Evolutionary conservation across 2,888 invertebrate species (phyloP), one percentile per base, ranked within the genome.

Genomic region (Nezara viridula): DNA sequence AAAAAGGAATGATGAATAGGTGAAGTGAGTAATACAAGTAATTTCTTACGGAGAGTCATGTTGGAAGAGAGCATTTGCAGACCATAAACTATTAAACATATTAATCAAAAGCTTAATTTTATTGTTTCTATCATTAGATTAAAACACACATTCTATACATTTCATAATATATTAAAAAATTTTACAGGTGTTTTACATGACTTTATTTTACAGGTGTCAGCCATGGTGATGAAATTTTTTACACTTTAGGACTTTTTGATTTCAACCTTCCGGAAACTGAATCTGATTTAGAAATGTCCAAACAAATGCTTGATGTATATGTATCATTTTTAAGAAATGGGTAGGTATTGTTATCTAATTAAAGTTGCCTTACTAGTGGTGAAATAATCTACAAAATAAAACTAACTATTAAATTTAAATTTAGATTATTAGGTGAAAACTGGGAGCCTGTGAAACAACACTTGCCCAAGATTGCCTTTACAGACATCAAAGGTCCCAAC

Each of bases 201-300:
- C 9, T 60, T 86, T 89, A 12, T 89, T 52, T 90, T 90, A 9
- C 73, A 91, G 92, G 92, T 52, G 91, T 91, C 3, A 90, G 91
- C 77, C 92, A 92, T 88, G 91, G 91, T n/a, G 92, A 92, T 89
- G 92, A 92, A 86, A 89, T 91, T 6, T 89, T 89, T n/a, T 91
- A 92, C 86, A 86, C 91, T 24, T 88, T 91, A n/a, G 90, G 90
- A 47, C 90, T 90, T 37, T 12, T 24, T 3, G 87, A 88, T 49
- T 90, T 93, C 32, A 92, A 93, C 90, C 92, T 77, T 40, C 3
- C 40, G 7, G 40, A 77, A 10, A 40, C 40, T 44, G 24, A 77
- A 40, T 77, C 40, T 24, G 77, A 77, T 44, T 40, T 10, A 40
- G 40, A 77, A 37, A 50, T 90, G 37, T 89, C 89, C 7, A 77